Conservation (phyloP, 2,113 vertebrate genomes). For the Microtus montanus region DNA sequence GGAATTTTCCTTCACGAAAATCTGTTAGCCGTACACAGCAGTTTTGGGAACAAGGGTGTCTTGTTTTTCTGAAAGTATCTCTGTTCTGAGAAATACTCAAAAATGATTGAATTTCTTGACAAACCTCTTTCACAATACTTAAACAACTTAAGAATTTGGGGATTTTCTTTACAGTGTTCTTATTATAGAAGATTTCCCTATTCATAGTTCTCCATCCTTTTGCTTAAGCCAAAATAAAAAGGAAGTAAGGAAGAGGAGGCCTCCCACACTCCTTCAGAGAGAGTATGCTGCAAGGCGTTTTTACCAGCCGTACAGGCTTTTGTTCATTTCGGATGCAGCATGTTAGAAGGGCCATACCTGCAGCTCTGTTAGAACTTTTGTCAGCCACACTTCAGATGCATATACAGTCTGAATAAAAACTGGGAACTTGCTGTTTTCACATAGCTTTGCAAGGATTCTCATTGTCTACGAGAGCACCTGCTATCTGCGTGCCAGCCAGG, state of each 20-base stretch:
- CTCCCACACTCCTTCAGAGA: neutral
- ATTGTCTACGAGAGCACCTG: neutral
- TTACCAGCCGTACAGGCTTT: neutral
- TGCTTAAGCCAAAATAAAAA: neutral
- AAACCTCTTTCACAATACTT: slow-evolving; percentile 75
- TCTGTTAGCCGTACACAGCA: neutral
- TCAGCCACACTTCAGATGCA: neutral
- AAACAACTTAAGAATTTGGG: slow-evolving; percentile 77
- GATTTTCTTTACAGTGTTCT: slow-evolving; percentile 65
- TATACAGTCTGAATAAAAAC: neutral
- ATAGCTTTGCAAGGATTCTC: neutral
- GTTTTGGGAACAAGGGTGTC: slow-evolving; percentile 57
- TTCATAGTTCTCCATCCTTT: slow-evolving; percentile 24
- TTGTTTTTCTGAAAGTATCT: slow-evolving; percentile 66
- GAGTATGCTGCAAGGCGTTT: neutral
- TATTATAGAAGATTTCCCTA: slow-evolving; percentile 55
- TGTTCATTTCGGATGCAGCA: neutral
- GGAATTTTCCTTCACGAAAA: slow-evolving; percentile 57
- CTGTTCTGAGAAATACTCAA: slow-evolving; percentile 74
- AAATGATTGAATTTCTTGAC: slow-evolving; percentile 67
- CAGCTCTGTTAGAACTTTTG: neutral
- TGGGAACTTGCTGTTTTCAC: neutral
- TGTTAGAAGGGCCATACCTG: neutral
- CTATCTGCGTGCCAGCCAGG: neutral
- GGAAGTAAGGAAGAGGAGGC: neutral